Percentiles rank a stretch among this genome's conserved stretches.
These are phyloP conservation scores for Ferrisia virgata DNA, from an alignment of 2,888 invertebrate genomes.

Conservation along the genomic window DNA sequence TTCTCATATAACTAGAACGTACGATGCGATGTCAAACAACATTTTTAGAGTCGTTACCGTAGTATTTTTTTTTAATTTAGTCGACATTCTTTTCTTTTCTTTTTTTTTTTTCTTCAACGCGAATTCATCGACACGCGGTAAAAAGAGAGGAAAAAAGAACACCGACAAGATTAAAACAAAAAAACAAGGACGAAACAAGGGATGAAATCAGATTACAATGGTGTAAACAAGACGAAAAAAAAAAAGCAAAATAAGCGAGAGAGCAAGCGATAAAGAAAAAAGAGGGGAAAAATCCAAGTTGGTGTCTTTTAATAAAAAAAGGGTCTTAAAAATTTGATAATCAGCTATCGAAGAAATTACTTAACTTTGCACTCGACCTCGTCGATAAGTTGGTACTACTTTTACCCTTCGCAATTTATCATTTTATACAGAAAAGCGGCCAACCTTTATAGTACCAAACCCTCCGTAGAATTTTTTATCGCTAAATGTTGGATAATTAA, in stretches of 20 bases:
- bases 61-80: not conserved
- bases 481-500: slow-evolving; percentile 20
- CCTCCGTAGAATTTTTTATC: slow-evolving; percentile 10
- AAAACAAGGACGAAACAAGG: not conserved
- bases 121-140: not conserved
- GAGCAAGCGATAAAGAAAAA: no score
- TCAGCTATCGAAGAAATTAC: slow-evolving; percentile 40
- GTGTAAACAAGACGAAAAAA: not conserved
- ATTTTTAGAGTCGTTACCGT: not conserved
- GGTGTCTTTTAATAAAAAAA: slow-evolving; percentile 29
- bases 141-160: not conserved
- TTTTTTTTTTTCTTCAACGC: not conserved
- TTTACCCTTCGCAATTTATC: slow-evolving; percentile 19
- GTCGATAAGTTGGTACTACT: slow-evolving; percentile 9
- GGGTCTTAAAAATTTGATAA: slow-evolving; percentile 38
- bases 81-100: not conserved
- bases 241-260: not conserved
- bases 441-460: not conserved
- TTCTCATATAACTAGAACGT: no score
- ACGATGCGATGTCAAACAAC: not conserved
- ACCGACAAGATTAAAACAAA: not conserved
- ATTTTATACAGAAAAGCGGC: not conserved
- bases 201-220: slow-evolving; percentile 30
- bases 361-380: slow-evolving; percentile 36
- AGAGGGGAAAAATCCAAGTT: not conserved